Evolutionary conservation across 2,113 vertebrate species (phyloP), one percentile per base, ranked within the genome.

Genomic region (Baryphthengus martii): DNA sequence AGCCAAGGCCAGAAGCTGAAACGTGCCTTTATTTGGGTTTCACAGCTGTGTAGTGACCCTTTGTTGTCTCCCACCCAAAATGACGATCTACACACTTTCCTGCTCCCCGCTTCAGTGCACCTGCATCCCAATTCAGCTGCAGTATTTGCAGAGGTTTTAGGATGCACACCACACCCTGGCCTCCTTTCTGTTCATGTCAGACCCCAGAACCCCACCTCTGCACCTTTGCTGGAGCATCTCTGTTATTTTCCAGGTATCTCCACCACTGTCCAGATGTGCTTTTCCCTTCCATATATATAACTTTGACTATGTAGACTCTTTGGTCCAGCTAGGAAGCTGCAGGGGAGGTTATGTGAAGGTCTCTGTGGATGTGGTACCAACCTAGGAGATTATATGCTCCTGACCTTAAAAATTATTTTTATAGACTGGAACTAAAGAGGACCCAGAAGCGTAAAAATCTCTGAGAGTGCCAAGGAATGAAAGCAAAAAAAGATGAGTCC

Each of bases 1-100:
- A 90, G 85, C 82, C 73, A 85, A 71, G 67, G 52, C 17, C 79
- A 94, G 88, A 59, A 94, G 82, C 50, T 91, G 82, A 96, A 95
- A 77, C 0, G 44, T 76, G 74, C 74, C 90, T 95, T 93, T 89
- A 87, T 95, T 95, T 88, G 66, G 33, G 55, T 95, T 93, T 78
- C 79, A 85, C 82, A 92, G 75, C 78, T 92, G 93, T 28, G 59
- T 78, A 68, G 39, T 63, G 74, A 79, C 44, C 25, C 33, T 17
- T 39, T 37, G 47, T 70, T 89, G 70, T 70, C 75, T 87, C 68
- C 56, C 55, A 86, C 78, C n/a, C 61, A 25, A 79, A 72, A 82
- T 13, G 9, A 40, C 28, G 31, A 61, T 75, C 58, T 85, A 53
- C 47, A 50, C 33, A 7, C 31, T 80, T 56, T 17, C 19, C 66